A percentile compares a stretch with the other conserved stretches of the same genome.
Conservation (phyloP, 2,888 invertebrate genomes). For the Bombylius major region DNA sequence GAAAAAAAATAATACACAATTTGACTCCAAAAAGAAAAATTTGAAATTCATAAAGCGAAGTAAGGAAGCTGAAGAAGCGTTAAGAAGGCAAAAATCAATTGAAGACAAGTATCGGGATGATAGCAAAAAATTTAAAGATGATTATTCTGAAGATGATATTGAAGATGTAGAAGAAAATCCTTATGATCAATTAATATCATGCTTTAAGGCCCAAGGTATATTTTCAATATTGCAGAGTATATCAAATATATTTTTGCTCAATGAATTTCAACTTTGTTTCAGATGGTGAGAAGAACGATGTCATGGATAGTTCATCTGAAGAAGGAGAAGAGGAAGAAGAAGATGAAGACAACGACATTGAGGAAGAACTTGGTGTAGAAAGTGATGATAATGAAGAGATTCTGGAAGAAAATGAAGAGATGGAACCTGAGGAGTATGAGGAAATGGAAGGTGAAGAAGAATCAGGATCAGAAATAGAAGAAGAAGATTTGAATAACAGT, state of each 20-base stretch:
- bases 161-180: conserved; percentile 42
- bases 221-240: background rate
- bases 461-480: conserved; percentile 1
- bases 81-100: conserved; percentile 19
- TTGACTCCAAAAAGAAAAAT: conserved; percentile 18
- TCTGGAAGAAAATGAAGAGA: background rate
- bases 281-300: conserved; percentile 8
- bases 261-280: background rate
- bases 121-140: background rate
- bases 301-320: conserved; percentile 16
- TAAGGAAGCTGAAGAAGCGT: conserved; percentile 26
- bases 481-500: background rate
- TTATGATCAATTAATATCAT: conserved; percentile 41
- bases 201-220: conserved; percentile 29
- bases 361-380: background rate
- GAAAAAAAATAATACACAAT: background rate
- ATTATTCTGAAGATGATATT: conserved; percentile 19
- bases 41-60: conserved; percentile 26
- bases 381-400: conserved; percentile 6
- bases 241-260: background rate
- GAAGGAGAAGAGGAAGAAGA: conserved; percentile 10
- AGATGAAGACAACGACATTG: conserved; percentile 7
- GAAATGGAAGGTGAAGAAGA: conserved; percentile 9
- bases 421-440: background rate
- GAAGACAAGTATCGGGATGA: conserved; percentile 16